Evolutionary conservation across 2,888 invertebrate species (phyloP), one percentile per base, ranked within the genome.

Genomic region (Nomada ferruginata): DNA sequence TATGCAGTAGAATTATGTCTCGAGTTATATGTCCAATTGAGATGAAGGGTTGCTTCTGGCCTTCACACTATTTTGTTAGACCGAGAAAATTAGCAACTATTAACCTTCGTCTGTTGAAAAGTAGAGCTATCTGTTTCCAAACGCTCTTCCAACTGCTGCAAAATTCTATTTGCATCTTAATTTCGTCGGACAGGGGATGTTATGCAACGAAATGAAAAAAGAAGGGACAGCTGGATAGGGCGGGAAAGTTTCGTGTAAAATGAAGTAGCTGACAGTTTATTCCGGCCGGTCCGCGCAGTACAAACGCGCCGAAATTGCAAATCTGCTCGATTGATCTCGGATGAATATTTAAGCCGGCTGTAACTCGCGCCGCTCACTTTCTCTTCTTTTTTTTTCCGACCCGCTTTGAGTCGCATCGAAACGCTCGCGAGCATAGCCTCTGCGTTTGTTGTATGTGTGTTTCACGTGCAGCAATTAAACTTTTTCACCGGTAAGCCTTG

Each of bases 301-400:
- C 85, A 78, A 83, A 87, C 84, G 77, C 82, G 63, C 63, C 73
- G 70, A 86, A 85, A 88, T 86, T 86, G 86, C 87, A 82, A 85
- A 86, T 84, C 84, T 78, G 66, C 68, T 66, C 85, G 85, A 87
- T 86, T 87, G 87, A 89, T 88, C 86, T 83, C 85, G 82, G 76
- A 90, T 90, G 89, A 91, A 90, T 91, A 91, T 90, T 91, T 90
- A 90, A 90, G 82, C 83, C 70, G 50, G 64, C 65, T 78, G 61
- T 72, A 74, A 76, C 66, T 82, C 82, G 76, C 75, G 64, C 53
- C 63, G 61, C 44, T 68, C 65, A 42, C 61, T 71, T 66, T 65
- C 57, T 66, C 59, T 23, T 52, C n/a, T 52, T 59, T 60, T 47
- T 60, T 66, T 53, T 64, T 64, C 36, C 79, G 13, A 52, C 23